These are phyloP conservation scores for Scyliorhinus canicula DNA, from an alignment of 2,797 vertebrate species.

Conservation along the genomic window DNA sequence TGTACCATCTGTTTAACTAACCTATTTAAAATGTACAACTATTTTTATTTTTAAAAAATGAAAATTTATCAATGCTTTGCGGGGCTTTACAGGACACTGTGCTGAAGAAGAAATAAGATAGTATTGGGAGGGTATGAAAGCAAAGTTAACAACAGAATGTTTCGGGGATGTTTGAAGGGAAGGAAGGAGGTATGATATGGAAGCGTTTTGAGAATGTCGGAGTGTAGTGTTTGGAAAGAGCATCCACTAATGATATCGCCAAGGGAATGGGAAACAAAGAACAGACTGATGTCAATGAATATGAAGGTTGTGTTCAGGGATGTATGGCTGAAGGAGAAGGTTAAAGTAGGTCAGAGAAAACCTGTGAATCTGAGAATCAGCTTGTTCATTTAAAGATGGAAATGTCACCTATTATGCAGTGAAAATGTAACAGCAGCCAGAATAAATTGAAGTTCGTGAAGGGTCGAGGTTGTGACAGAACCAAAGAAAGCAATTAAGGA, in stretches of 20 bases:
- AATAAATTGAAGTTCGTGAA: constrained; percentile 19
- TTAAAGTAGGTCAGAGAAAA: not conserved
- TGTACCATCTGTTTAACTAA: not conserved
- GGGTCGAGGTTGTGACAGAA: not conserved
- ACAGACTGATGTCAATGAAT: not conserved
- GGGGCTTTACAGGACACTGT: not conserved
- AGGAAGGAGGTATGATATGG: not conserved
- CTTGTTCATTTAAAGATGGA: not conserved
- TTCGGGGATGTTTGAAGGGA: not conserved
- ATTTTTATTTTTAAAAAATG: not conserved
- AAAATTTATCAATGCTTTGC: not conserved
- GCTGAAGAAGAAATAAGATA: not conserved
- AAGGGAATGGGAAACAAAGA: not conserved
- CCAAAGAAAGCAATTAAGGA: not conserved
- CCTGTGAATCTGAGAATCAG: not conserved
- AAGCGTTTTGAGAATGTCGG: not conserved
- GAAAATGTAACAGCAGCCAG: not conserved
- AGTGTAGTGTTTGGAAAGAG: not conserved
- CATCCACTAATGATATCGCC: not conserved
- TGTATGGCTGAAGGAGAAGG: not conserved
- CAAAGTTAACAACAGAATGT: not conserved
- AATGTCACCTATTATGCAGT: not conserved
- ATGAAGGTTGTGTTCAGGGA: not conserved
- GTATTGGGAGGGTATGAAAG: not conserved
- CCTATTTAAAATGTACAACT: not conserved